Conservation (phyloP, 1,140 invertebrate species). For the Phymastichus coffea region DNA sequence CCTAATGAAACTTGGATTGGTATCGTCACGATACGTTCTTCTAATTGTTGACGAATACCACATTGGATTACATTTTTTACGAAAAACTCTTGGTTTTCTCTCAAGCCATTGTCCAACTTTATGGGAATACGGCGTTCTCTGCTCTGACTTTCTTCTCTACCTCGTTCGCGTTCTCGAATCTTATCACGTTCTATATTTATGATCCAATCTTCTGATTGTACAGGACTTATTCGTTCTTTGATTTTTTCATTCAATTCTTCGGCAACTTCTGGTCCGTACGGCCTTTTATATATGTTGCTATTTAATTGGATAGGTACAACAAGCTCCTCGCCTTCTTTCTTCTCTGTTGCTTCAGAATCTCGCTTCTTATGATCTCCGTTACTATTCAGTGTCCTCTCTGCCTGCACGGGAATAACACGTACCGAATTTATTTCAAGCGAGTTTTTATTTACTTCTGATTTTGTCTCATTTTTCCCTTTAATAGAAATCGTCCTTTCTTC, state of each 20-base stretch:
- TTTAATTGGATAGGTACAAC: neutral
- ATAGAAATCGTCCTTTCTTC: neutral
- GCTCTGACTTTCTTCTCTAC: conserved; percentile 26
- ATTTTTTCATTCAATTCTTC: neutral
- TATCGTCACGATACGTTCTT: no score
- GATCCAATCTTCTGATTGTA: neutral
- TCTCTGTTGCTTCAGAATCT: neutral
- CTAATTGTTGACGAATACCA: no score
- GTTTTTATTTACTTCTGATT: neutral
- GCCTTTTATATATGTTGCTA: no score
- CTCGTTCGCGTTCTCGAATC: neutral
- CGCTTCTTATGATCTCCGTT: neutral
- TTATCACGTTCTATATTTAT: neutral
- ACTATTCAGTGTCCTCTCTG: no score
- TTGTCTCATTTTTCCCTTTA: neutral
- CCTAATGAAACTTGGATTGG: no score
- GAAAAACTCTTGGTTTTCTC: neutral
- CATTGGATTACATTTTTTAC: no score
- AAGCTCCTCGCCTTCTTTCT: neutral
- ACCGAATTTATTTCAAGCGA: no score
- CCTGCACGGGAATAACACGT: no score
- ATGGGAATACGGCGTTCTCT: conserved; percentile 34
- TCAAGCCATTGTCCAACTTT: neutral
- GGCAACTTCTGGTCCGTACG: no score
- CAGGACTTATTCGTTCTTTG: neutral